A percentile compares a stretch with the other conserved stretches of the same genome.
phyloP scores from a whole-genome alignment of 2,797 vertebrate genomes.

The Glyptemys insculpta region DNA sequence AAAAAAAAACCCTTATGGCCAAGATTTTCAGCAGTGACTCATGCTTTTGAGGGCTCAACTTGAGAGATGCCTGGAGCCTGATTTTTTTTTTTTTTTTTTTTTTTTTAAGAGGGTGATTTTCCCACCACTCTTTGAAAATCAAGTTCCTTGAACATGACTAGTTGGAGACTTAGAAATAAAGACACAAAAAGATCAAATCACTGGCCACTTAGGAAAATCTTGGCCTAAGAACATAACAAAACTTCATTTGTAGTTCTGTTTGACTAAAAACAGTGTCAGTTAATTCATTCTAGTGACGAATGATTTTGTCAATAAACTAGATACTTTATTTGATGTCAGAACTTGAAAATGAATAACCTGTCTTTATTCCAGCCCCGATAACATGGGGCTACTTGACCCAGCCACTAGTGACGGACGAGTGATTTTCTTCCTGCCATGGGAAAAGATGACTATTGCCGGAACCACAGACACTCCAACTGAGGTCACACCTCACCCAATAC shows the following conservation, averaged over 20 bases:
- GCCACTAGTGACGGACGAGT: conserved; percentile 96
- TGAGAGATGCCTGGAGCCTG: not conserved
- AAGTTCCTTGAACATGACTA: not conserved
- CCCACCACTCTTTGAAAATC: not conserved
- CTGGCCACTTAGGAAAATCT: rapidly evolving
- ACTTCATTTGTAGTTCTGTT: rapidly evolving
- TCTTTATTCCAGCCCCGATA: conserved; percentile 88
- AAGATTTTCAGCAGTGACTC: not conserved
- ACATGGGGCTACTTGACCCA: conserved; percentile 98
- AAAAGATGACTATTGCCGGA: conserved; percentile 98
- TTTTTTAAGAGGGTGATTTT: not conserved
- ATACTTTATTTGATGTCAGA: not conserved
- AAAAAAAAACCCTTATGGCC: not conserved
- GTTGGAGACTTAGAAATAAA: not conserved
- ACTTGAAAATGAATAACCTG: not conserved
- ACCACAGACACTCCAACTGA: conserved; percentile 94
- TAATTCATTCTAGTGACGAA: not conserved
- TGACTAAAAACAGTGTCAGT: not conserved
- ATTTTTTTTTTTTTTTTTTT: rapidly evolving
- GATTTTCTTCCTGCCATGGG: conserved; percentile 99
- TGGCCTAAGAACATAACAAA: rapidly evolving
- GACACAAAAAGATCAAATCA: rapidly evolving
- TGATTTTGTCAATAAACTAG: not conserved
- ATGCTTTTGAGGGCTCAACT: not conserved
- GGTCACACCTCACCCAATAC: conserved; percentile 92